Evolutionary conservation across 1,140 invertebrate species (phyloP).

Genomic region (Uloborus diversus): DNA sequence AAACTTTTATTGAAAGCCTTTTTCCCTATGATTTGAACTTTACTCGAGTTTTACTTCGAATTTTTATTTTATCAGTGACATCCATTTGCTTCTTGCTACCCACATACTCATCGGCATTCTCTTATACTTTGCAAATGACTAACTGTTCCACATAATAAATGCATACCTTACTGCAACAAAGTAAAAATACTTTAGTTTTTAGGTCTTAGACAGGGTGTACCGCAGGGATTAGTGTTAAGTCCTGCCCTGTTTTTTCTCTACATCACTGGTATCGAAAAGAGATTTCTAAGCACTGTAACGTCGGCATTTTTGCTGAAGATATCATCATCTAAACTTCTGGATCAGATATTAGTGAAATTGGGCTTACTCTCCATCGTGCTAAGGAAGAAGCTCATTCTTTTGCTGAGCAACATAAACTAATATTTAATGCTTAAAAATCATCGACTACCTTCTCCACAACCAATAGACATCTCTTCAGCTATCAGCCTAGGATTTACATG

Average conservation of each 20-base stretch:
- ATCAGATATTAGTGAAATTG: neutral
- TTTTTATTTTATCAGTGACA: too few species aligned
- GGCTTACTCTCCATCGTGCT: neutral
- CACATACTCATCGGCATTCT: too few species aligned
- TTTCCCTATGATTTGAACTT: too few species aligned
- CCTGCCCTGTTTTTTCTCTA: neutral
- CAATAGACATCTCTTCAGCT: neutral
- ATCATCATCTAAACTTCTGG: neutral
- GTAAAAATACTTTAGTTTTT: too few species aligned
- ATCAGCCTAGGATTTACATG: neutral
- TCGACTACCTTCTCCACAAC: constrained; percentile 1
- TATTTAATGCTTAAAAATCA: constrained; percentile 7
- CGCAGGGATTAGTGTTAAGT: neutral
- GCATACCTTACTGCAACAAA: too few species aligned
- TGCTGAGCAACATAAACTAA: neutral
- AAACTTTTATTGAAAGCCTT: too few species aligned
- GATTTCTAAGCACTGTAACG: neutral
- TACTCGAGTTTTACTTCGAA: too few species aligned
- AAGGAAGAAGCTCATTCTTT: neutral
- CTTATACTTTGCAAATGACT: too few species aligned
- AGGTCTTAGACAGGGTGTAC: neutral
- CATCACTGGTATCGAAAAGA: neutral
- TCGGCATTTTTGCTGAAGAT: neutral
- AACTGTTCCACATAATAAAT: too few species aligned
- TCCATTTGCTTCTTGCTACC: too few species aligned